A percentile compares a stretch with the other conserved stretches of the same genome.
Evolutionary conservation across 2,888 invertebrate genomes (phyloP).

Genomic region (Drosophila kambysellisi): DNA sequence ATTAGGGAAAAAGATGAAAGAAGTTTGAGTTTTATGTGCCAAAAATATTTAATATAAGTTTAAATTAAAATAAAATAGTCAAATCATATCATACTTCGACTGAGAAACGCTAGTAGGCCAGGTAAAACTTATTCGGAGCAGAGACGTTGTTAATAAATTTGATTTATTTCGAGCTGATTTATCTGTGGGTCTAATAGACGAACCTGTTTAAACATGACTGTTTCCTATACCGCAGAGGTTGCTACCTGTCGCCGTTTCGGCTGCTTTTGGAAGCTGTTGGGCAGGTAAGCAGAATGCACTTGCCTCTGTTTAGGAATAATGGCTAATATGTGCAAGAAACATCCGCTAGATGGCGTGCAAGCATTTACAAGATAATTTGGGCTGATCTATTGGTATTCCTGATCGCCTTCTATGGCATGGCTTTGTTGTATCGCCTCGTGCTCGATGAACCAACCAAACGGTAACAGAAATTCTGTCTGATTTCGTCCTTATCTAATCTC

Average conservation of each 20-base stretch:
- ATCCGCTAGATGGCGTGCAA: conserved; percentile 93
- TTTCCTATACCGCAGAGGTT: conserved; percentile 81
- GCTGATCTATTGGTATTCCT: conserved; percentile 92
- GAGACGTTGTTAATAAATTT: neutral
- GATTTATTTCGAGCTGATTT: conserved; percentile 4
- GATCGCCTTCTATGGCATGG: conserved; percentile 89
- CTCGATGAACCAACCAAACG: conserved; percentile 34
- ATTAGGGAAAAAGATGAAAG: neutral
- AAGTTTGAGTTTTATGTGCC: neutral
- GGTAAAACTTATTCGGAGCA: neutral
- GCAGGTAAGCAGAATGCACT: conserved; percentile 55
- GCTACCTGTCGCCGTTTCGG: conserved; percentile 77
- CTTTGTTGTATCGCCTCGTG: conserved; percentile 58
- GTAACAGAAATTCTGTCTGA: conserved; percentile 41
- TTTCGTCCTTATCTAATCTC: neutral
- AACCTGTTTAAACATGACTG: conserved; percentile 70
- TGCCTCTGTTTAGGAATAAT: neutral
- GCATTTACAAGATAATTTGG: conserved; percentile 97
- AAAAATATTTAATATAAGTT: neutral
- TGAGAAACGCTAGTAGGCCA: conserved; percentile 21
- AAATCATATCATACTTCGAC: neutral
- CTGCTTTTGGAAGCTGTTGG: conserved; percentile 76
- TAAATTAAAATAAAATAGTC: neutral
- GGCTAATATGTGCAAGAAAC: neutral
- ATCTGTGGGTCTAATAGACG: conserved; percentile 5